Evolutionary conservation across 2,888 invertebrate species (phyloP), one percentile per base, ranked within the genome.

Genomic region (Campaea margaritaria): DNA sequence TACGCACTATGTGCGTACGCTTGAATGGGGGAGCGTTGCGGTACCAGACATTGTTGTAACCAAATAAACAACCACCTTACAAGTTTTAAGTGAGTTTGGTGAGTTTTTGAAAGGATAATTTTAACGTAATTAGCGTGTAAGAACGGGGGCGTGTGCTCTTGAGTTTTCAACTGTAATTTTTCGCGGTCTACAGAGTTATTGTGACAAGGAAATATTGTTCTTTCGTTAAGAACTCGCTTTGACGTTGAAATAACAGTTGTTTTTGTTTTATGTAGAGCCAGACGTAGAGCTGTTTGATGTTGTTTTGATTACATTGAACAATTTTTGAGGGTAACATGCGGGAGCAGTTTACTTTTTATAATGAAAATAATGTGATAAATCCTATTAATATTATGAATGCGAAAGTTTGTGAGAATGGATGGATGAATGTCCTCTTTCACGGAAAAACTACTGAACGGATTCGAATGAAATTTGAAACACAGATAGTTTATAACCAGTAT

Each of bases 221-320:
- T 46, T 46, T 46, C 46, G 28, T 45, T 44, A 45, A 28, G 27
- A 43, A 21, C 31, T 15, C 34, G 34, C 47, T 34, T 47, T 47
- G 15, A 36, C 15, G 36, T 47, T 36, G 15, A 15, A 47, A 36
- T 47, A 46, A 47, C 47, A 47, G 46, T 46, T 34, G 16, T n/a
- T 34, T 47, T 36, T 47, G 14, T 46, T 46, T 46, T 31, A 14
- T 31, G 14, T 42, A 39, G 2, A n/a, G 12, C 1, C 16, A 12
- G 42, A 42, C 3, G 16, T 15, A 11, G 12, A 7, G 11, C 12
- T 43, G 34, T 34, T 47, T 47, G 16, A 36, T 36, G 16, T 47
- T 47, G 36, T 36, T 47, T 47, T 47, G 7, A 47, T 47, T 47
- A 47, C 16, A 12, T 36, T 12, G 34, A 21, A 14, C 36, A 4